phyloP scores from a whole-genome alignment of 2,888 invertebrate species.

The Tinea pellionella region DNA sequence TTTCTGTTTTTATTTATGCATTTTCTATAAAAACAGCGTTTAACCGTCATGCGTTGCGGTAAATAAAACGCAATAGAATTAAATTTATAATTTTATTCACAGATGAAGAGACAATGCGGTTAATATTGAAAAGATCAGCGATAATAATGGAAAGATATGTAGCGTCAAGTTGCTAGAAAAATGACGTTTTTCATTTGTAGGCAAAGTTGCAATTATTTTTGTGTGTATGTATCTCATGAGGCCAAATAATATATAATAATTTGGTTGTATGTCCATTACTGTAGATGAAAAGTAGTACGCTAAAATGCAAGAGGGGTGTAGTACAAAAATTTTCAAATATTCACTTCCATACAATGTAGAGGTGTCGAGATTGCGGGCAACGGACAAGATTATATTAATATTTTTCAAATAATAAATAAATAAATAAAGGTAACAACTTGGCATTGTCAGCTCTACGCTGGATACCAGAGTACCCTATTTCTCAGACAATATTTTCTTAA shows the following conservation, averaged over 20 bases:
- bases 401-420: no score
- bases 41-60: no score
- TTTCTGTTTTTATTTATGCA: no score
- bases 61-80: not conserved
- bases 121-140: slow-evolving; percentile 28
- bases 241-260: slow-evolving; percentile 45
- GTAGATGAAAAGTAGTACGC: slow-evolving; percentile 29
- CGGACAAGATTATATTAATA: no score
- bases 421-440: no score
- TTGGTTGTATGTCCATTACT: slow-evolving; percentile 62
- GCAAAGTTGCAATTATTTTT: not conserved
- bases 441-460: no score
- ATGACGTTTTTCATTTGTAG: not conserved
- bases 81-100: not conserved
- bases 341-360: no score
- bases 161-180: not conserved
- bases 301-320: not conserved
- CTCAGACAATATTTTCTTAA: no score
- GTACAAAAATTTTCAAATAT: not conserved
- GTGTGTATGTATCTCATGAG: slow-evolving; percentile 35
- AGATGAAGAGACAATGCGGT: slow-evolving; percentile 50
- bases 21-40: no score
- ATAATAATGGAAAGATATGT: not conserved
- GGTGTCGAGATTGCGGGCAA: no score
- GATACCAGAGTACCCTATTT: no score